A percentile compares a stretch with the other conserved stretches of the same genome.
Evolutionary conservation across 2,888 invertebrate genomes (phyloP).

Genomic region (Falcaria lacertinaria): DNA sequence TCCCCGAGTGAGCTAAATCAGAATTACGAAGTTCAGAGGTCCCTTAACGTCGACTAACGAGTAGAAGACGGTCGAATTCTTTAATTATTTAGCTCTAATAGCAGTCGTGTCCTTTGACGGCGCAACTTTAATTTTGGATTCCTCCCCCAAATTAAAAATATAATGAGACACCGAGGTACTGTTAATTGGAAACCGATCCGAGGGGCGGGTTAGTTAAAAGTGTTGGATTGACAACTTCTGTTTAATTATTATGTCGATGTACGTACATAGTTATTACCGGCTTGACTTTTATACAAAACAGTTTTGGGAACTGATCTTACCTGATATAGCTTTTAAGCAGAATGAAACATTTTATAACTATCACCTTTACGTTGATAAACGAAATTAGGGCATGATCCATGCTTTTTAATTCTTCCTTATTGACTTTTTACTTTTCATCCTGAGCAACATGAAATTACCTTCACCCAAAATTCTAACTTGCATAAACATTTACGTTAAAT

Average conservation of each 20-base stretch:
- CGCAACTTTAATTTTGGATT: constrained; percentile 75
- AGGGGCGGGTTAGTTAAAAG: constrained; percentile 47
- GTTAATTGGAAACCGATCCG: constrained; percentile 80
- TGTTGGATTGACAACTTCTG: constrained; percentile 33
- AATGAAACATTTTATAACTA: too few relatives aligned
- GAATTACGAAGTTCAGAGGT: constrained; percentile 64
- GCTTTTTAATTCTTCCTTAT: too few relatives aligned
- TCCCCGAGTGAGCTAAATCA: constrained; percentile 51
- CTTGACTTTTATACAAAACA: constrained; percentile 5
- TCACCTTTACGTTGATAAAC: too few relatives aligned
- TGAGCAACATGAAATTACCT: too few relatives aligned
- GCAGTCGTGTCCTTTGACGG: constrained; percentile 76
- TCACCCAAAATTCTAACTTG: not conserved
- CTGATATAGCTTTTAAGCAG: too few relatives aligned
- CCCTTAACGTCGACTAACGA: constrained; percentile 71
- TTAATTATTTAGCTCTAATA: constrained; percentile 80
- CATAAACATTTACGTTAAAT: not conserved
- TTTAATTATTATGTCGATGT: constrained; percentile 17
- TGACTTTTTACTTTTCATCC: too few relatives aligned
- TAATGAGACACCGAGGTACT: constrained; percentile 74
- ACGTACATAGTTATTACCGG: constrained; percentile 17
- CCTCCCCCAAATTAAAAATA: constrained; percentile 79
- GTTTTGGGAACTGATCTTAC: too few relatives aligned
- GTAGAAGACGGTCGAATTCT: constrained; percentile 73
- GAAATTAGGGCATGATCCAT: too few relatives aligned